These are phyloP conservation scores for Poecilus cupreus DNA, from an alignment of 2,888 invertebrate species.

Conservation along the genomic window DNA sequence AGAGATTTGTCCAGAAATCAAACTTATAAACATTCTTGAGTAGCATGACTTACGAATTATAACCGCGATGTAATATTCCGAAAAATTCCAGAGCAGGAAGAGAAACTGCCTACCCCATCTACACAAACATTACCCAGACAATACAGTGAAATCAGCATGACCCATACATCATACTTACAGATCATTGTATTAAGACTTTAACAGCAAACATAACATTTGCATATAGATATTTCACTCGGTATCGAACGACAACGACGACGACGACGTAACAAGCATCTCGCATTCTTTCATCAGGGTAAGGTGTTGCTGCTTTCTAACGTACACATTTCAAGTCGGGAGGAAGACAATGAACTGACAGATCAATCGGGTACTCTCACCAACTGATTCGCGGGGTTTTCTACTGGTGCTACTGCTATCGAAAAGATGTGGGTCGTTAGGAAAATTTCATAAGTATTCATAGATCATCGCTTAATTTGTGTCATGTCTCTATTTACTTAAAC, in stretches of 20 bases:
- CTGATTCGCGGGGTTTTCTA: background rate
- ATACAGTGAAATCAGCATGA: conserved; percentile 13
- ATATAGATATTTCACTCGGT: background rate
- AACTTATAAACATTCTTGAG: no score
- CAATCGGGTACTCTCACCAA: conserved; percentile 13
- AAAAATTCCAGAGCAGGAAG: background rate
- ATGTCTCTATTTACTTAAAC: no score
- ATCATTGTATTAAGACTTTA: background rate
- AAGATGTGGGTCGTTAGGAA: background rate
- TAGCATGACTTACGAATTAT: no score
- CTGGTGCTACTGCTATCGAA: no score
- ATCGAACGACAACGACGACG: background rate
- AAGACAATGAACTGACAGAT: conserved; percentile 26
- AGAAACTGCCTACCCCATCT: background rate
- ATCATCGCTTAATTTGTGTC: no score
- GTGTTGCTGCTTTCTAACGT: conserved; percentile 13
- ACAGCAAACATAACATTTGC: conserved; percentile 11
- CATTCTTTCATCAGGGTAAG: background rate
- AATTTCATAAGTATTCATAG: no score
- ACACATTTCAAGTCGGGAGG: no score
- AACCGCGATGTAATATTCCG: no score
- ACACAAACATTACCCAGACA: background rate
- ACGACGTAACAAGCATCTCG: background rate
- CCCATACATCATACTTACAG: conserved; percentile 9
- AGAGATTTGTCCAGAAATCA: no score